A percentile compares a stretch with the other conserved stretches of the same genome.
Evolutionary conservation across 2,888 invertebrate species (phyloP).

Genomic region (Scaptomyza parva): DNA sequence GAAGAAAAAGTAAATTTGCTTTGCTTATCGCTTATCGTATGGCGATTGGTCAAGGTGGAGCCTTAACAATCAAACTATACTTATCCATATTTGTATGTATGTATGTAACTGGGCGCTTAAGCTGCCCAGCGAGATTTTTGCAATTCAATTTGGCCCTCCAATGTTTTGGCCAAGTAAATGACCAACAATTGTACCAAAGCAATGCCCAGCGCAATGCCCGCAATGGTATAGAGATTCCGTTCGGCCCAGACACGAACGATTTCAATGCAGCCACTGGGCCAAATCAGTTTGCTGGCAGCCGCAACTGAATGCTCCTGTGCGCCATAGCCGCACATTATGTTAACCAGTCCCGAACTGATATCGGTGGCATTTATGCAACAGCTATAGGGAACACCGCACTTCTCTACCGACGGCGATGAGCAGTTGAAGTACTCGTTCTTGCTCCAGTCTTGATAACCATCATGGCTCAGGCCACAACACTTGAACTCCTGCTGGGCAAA

Average conservation of each 20-base stretch:
- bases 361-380: conserved; percentile 97
- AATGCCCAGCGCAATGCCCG: conserved; percentile 92
- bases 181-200: conserved; percentile 95
- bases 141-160: conserved; percentile 96
- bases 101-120: conserved; percentile 19
- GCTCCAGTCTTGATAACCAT: conserved; percentile 97
- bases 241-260: conserved; percentile 95
- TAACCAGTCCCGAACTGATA: conserved; percentile 94
- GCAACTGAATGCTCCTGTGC: conserved; percentile 95
- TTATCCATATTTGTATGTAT: conserved; percentile 3
- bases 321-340: conserved; percentile 96
- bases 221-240: conserved; percentile 94
- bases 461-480: conserved; percentile 96
- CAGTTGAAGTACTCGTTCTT: conserved; percentile 98
- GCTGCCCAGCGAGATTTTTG: conserved; percentile 91
- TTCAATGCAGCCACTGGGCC: conserved; percentile 96
- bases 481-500: conserved; percentile 94
- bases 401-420: conserved; percentile 94
- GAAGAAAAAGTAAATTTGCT: not conserved
- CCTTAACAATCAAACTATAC: conserved; percentile 5
- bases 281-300: conserved; percentile 94
- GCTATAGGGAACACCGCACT: conserved; percentile 97
- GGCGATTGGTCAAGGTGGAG: conserved; percentile 8
- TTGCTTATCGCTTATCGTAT: conserved; percentile 3
- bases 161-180: conserved; percentile 94